These are phyloP conservation scores for Dascillus cervinus DNA, from an alignment of 2,888 invertebrate species.

Conservation along the genomic window DNA sequence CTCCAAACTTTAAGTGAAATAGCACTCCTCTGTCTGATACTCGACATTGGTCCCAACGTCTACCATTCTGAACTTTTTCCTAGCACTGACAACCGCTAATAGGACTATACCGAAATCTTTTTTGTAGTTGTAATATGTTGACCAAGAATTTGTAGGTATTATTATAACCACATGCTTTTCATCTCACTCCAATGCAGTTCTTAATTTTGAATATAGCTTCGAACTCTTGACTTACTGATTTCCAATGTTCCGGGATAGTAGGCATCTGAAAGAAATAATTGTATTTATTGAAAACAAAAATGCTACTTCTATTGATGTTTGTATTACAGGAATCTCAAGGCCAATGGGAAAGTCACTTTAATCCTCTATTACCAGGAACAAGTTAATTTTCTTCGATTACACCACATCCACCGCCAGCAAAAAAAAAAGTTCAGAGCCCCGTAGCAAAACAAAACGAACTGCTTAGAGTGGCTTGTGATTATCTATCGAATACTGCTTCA, in stretches of 20 bases:
- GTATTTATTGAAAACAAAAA: too few relatives aligned
- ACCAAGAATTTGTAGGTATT: background rate
- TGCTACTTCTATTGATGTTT: too few relatives aligned
- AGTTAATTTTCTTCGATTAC: too few relatives aligned
- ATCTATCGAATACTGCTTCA: too few relatives aligned
- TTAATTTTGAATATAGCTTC: background rate
- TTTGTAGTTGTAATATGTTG: background rate
- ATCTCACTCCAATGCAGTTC: background rate
- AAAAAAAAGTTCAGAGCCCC: too few relatives aligned
- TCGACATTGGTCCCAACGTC: background rate
- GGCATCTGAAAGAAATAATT: background rate
- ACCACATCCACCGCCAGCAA: too few relatives aligned
- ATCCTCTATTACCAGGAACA: too few relatives aligned
- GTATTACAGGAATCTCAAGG: too few relatives aligned
- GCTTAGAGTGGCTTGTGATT: too few relatives aligned
- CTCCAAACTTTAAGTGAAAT: background rate
- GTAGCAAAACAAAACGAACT: too few relatives aligned
- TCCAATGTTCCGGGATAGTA: background rate
- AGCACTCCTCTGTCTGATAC: background rate
- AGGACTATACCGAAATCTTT: background rate
- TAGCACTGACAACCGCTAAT: background rate
- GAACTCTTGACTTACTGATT: background rate
- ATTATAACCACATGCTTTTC: background rate
- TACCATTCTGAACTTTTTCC: conserved; percentile 1
- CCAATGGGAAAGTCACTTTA: too few relatives aligned